phyloP scores from a whole-genome alignment of 2,888 invertebrate genomes.

The Mechanitis messenoides region DNA sequence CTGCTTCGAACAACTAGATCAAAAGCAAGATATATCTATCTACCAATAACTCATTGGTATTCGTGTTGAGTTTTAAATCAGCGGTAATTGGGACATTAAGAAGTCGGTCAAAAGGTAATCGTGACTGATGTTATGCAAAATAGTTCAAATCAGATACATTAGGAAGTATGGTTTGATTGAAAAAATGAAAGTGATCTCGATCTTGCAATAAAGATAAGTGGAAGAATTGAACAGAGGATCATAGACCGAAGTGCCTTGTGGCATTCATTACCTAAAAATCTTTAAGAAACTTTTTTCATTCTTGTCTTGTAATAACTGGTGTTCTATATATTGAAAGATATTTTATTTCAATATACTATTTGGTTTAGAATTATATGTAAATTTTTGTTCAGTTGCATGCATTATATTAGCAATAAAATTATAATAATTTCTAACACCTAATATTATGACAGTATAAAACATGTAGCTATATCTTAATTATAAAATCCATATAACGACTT shows the following conservation, averaged over 20 bases:
- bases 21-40: slow-evolving; percentile 48
- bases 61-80: slow-evolving; percentile 51
- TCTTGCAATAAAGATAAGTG: slow-evolving; percentile 31
- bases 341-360: no score
- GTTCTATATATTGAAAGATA: no score
- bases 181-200: slow-evolving; percentile 42
- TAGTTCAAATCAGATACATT: slow-evolving; percentile 46
- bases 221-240: slow-evolving; percentile 15
- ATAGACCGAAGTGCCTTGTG: background rate
- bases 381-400: no score
- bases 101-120: slow-evolving; percentile 47
- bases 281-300: no score
- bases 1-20: slow-evolving; percentile 61
- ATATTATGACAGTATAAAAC: no score
- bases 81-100: slow-evolving; percentile 57
- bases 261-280: no score
- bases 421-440: no score
- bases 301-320: no score
- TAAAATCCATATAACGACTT: slow-evolving; percentile 6
- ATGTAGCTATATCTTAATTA: background rate
- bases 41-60: slow-evolving; percentile 52
- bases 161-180: slow-evolving; percentile 50
- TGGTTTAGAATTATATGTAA: no score
- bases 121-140: slow-evolving; percentile 69
- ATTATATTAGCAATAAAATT: no score